phyloP scores from a whole-genome alignment of 2,113 vertebrate genomes.

The Neotoma lepida region DNA sequence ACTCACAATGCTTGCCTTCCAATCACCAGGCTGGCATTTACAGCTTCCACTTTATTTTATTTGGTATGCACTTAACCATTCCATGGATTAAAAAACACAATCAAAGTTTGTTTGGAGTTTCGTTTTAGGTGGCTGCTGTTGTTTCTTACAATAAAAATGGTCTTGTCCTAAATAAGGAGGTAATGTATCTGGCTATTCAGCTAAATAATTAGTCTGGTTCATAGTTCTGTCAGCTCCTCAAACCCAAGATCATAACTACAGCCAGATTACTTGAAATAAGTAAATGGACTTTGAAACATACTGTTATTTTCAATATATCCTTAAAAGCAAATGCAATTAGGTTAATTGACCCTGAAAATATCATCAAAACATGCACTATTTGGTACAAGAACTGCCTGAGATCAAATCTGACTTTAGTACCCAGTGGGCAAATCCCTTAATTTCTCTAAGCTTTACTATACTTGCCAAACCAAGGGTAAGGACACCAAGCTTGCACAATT shows the following conservation, averaged over 20 bases:
- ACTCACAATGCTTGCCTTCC: not conserved
- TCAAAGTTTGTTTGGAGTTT: not conserved
- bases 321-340: conserved; percentile 48
- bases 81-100: not conserved
- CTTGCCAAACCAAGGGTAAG: not conserved
- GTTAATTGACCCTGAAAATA: conserved; percentile 32
- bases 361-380: not conserved
- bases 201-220: conserved; percentile 30
- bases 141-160: not conserved
- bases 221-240: conserved; percentile 2
- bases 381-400: not conserved
- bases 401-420: conserved; percentile 13
- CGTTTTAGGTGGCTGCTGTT: not conserved
- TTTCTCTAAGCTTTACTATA: not conserved
- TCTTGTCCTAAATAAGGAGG: not conserved
- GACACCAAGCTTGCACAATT: not conserved
- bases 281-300: conserved; percentile 28
- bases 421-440: not conserved
- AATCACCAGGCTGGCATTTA: not conserved
- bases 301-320: conserved; percentile 8
- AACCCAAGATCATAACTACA: conserved; percentile 1
- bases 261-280: conserved; percentile 48
- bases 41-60: not conserved
- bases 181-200: not conserved
- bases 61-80: not conserved